phyloP scores from a whole-genome alignment of 2,797 vertebrate genomes.

The Pipistrellus nathusii region DNA sequence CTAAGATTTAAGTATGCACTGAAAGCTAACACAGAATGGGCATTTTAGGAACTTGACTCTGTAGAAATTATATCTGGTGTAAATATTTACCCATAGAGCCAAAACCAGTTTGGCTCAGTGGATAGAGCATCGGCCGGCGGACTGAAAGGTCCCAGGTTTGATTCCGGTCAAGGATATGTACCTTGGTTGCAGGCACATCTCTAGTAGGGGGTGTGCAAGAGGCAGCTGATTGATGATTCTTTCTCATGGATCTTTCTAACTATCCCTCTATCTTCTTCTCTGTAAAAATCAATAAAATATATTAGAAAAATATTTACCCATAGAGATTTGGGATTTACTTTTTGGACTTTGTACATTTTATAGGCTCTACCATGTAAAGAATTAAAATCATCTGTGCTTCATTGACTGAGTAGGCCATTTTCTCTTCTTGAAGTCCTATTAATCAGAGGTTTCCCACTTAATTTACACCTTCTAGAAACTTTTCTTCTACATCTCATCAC shows the following conservation, averaged over 20 bases:
- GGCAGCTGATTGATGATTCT: too few relatives aligned
- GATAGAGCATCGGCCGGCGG: too few relatives aligned
- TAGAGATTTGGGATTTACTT: slow-evolving; percentile 77
- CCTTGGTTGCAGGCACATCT: too few relatives aligned
- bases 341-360: slow-evolving; percentile 47
- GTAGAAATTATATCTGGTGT: slow-evolving; percentile 68
- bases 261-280: too few relatives aligned
- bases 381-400: slow-evolving; percentile 80
- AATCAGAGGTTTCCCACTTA: slow-evolving; percentile 89
- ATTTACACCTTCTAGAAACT: slow-evolving; percentile 82
- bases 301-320: slow-evolving; percentile 76
- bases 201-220: too few relatives aligned
- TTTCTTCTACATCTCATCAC: slow-evolving; percentile 72
- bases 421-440: slow-evolving; percentile 79
- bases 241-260: too few relatives aligned
- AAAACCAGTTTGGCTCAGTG: too few relatives aligned
- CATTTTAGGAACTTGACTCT: slow-evolving; percentile 76
- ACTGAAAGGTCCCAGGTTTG: too few relatives aligned
- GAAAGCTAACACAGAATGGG: slow-evolving; percentile 65
- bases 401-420: slow-evolving; percentile 56
- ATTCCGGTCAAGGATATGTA: too few relatives aligned
- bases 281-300: too few relatives aligned
- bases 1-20: slow-evolving; percentile 68
- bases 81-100: slow-evolving; percentile 80
- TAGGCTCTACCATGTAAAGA: slow-evolving; percentile 71